A percentile compares a stretch with the other conserved stretches of the same genome.
Evolutionary conservation across 2,113 vertebrate species (phyloP).

Genomic region (Rhinoptilus africanus): DNA sequence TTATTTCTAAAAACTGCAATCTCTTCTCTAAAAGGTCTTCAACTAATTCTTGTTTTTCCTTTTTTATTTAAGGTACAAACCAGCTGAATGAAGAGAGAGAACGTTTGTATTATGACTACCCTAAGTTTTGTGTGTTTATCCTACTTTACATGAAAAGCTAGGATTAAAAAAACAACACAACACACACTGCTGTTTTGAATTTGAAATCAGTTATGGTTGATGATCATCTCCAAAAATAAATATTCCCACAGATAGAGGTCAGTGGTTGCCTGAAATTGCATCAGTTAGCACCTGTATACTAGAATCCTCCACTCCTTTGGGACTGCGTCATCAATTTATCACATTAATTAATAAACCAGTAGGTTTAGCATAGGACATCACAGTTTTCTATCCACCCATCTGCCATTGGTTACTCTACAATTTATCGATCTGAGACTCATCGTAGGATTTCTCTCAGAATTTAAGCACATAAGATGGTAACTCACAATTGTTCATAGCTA

Average conservation of each 20-base stretch:
- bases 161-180: neutral
- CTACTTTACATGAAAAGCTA: neutral
- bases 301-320: constrained; percentile 60
- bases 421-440: neutral
- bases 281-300: constrained; percentile 67
- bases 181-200: constrained; percentile 11
- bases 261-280: constrained; percentile 82
- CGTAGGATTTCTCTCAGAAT: neutral
- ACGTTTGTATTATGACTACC: neutral
- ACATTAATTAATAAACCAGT: constrained; percentile 63
- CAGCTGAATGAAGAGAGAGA: neutral
- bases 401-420: neutral
- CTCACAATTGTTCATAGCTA: neutral
- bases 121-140: neutral
- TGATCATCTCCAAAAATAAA: constrained; percentile 75
- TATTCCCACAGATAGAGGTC: constrained; percentile 80
- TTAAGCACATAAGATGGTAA: neutral
- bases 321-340: constrained; percentile 75
- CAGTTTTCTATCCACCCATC: neutral
- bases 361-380: constrained; percentile 11
- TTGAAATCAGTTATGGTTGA: constrained; percentile 28
- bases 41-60: neutral
- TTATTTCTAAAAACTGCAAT: neutral
- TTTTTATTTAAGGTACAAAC: neutral
- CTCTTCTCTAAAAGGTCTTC: neutral